Evolutionary conservation across 37 sponge, comb jelly and placozoan genomes (phyloP), one percentile per base, ranked within the genome.

Genomic region (Geodia barretti): DNA sequence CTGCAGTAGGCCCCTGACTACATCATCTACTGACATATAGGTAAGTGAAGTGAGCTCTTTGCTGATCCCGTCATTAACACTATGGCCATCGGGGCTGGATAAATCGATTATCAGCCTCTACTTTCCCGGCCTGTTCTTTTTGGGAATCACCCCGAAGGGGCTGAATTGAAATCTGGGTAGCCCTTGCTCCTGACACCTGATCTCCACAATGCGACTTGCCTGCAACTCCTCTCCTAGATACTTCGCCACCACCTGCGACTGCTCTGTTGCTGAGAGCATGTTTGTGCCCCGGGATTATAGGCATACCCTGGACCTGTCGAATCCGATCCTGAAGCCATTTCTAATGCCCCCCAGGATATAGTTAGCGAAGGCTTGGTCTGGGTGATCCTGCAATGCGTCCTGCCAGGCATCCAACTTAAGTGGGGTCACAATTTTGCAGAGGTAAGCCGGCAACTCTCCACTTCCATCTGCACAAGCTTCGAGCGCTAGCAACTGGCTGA

Each of bases 141-240:
- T 73, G 3, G 73, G 73, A 24, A 73, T 73, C 21, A 73, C 73
- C 14, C 73, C 73, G 41, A 73, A 73, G 23, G 26, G 41, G 41
- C 73, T 73, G n/a, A 39, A 1, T 24, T 73, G 73, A 2, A 73
- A n/a, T 47, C 23, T 25, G n/a, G n/a, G n/a, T n/a, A n/a, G n/a
- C 2, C 42, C 47, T 1, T 21, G 32, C 23, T 73, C 43, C 73
- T 23, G 1, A 29, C 24, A 1, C 21, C 73, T 36, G 2, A 75
- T 42, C 28, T 29, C 7, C 17, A 65, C 25, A 1, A 75, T 32
- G 9, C 76, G 61, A 54, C 62, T 36, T 28, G 25, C 62, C 23
- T 14, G 31, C 25, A 23, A 41, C 42, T 79, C 79, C 30, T 21
- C 29, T 3, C 1, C 67, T 54, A 79, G 29, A 33, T 66, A 79